Percentiles rank a stretch among this genome's conserved stretches.
phyloP scores from a whole-genome alignment of 2,113 vertebrate species.

The Pantherophis guttatus region DNA sequence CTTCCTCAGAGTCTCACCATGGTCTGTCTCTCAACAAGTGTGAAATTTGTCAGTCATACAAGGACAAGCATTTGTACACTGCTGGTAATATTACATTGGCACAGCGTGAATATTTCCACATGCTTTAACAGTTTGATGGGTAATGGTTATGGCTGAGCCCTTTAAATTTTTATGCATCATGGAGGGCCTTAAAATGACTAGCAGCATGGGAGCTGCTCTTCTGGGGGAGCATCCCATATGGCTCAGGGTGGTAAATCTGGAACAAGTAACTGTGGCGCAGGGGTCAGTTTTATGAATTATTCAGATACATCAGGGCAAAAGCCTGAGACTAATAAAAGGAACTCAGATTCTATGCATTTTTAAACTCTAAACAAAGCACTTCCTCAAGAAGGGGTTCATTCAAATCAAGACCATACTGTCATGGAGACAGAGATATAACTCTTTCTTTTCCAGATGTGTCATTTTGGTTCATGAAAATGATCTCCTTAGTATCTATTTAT shows the following conservation, averaged over 20 bases:
- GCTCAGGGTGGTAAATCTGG: background rate
- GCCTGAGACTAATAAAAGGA: background rate
- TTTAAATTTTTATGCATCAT: background rate
- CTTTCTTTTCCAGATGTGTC: background rate
- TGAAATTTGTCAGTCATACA: background rate
- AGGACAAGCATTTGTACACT: background rate
- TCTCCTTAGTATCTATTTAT: background rate
- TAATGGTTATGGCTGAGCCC: background rate
- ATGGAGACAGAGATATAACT: background rate
- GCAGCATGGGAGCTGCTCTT: background rate
- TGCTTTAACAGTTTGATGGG: background rate
- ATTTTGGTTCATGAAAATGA: background rate
- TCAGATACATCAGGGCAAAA: background rate
- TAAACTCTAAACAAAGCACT: background rate
- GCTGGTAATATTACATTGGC: background rate
- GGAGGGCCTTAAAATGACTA: background rate
- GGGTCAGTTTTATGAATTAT: background rate
- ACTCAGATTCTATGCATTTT: background rate
- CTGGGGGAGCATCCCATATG: background rate
- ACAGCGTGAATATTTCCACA: background rate
- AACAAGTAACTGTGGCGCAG: background rate
- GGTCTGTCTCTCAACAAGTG: background rate
- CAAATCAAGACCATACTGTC: background rate
- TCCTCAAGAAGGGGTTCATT: background rate
- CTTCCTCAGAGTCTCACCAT: background rate